These are phyloP conservation scores for Ctenomys sociabilis DNA, from an alignment of 2,113 vertebrate genomes.

Conservation along the genomic window DNA sequence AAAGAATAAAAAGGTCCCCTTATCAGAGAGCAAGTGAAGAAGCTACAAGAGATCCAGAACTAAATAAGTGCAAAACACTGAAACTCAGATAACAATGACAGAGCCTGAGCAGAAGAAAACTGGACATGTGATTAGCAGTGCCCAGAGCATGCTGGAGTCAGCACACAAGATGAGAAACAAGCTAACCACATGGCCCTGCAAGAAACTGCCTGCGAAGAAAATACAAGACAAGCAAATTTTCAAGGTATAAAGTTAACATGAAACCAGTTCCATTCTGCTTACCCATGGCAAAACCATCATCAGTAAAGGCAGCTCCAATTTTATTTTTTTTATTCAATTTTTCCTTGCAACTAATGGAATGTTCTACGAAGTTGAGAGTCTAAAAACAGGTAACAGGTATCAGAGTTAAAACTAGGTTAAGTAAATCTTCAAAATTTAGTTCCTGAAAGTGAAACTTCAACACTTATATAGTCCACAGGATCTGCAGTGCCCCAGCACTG, in stretches of 20 bases:
- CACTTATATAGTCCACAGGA: neutral
- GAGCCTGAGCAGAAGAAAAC: neutral
- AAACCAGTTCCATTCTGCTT: slow-evolving; percentile 75
- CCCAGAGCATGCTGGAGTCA: neutral
- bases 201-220: neutral
- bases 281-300: slow-evolving; percentile 99
- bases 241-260: neutral
- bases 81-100: neutral
- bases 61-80: neutral
- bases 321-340: slow-evolving; percentile 99
- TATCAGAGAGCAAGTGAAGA: neutral
- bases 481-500: neutral
- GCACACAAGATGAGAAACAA: neutral
- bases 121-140: neutral
- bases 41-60: neutral
- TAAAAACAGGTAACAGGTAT: slow-evolving; percentile 77
- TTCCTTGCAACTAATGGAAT: slow-evolving; percentile 98
- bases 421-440: slow-evolving; percentile 24
- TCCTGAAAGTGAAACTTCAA: slow-evolving; percentile 39
- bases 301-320: slow-evolving; percentile 96
- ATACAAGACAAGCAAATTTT: neutral
- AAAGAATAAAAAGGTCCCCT: neutral
- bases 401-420: slow-evolving; percentile 25
- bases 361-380: slow-evolving; percentile 98
- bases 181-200: neutral